Evolutionary conservation across 2,113 vertebrate genomes (phyloP).

Genomic region (pig (Sus scrofa)): T2T-Sscrofa CM000830.6:91139001-91139500

Average conservation of each 20-base stretch:
- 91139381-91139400: conserved; percentile 51
- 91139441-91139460: conserved; percentile 52
- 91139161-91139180: not conserved
- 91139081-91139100: not conserved
- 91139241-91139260: conserved; percentile 1
- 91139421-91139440: conserved; percentile 45
- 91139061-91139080: not conserved
- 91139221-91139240: not conserved
- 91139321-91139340: not conserved
- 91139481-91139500: conserved; percentile 63
- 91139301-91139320: not conserved
- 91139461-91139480: conserved; percentile 59
- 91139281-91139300: not conserved
- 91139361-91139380: conserved; percentile 42
- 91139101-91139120: not conserved
- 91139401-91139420: not conserved
- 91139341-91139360: conserved; percentile 25
- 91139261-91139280: not conserved
- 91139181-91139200: not conserved
- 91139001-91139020: not conserved
- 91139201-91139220: not conserved
- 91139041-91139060: not conserved
- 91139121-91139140: not conserved
- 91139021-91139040: conserved; percentile 4
- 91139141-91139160: too few relatives aligned